phyloP scores from a whole-genome alignment of 2,888 invertebrate species.

The Campaea margaritaria region DNA sequence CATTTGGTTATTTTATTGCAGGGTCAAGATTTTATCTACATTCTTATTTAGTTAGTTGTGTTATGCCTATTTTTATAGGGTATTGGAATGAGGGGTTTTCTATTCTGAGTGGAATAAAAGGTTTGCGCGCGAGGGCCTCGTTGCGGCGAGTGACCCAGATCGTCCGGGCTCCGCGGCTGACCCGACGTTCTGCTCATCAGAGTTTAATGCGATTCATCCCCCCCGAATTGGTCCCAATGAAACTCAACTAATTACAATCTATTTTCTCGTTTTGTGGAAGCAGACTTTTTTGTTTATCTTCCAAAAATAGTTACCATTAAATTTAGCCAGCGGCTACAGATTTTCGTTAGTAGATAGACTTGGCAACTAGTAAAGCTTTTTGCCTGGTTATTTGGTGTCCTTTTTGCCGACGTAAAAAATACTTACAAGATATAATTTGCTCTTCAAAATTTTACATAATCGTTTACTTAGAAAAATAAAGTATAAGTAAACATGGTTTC shows the following conservation, averaged over 20 bases:
- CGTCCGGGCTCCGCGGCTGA: constrained; percentile 49
- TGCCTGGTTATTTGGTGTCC: too few relatives aligned
- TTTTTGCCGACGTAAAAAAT: too few relatives aligned
- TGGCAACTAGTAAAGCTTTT: too few relatives aligned
- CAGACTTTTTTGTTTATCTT: constrained; percentile 37
- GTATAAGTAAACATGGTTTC: constrained; percentile 8
- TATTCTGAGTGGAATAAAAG: constrained; percentile 51
- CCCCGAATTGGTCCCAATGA: constrained; percentile 51
- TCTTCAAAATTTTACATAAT: not conserved
- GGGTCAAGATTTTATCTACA: constrained; percentile 40
- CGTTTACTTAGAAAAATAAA: not conserved
- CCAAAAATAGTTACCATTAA: constrained; percentile 8
- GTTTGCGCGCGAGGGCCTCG: constrained; percentile 43
- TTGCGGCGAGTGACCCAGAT: constrained; percentile 56
- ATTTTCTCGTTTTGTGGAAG: constrained; percentile 49
- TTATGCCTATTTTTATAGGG: constrained; percentile 38
- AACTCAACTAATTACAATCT: constrained; percentile 65
- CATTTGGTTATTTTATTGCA: constrained; percentile 41
- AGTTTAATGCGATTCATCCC: constrained; percentile 64
- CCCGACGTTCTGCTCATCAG: constrained; percentile 59
- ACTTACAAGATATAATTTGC: too few relatives aligned
- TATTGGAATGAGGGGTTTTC: constrained; percentile 39
- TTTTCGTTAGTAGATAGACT: too few relatives aligned
- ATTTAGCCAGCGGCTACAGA: too few relatives aligned
- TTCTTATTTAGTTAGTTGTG: constrained; percentile 37